Base-by-base conservation (phyloP, 1,140 invertebrate genomes). In the Papilio aristodemus region DNA sequence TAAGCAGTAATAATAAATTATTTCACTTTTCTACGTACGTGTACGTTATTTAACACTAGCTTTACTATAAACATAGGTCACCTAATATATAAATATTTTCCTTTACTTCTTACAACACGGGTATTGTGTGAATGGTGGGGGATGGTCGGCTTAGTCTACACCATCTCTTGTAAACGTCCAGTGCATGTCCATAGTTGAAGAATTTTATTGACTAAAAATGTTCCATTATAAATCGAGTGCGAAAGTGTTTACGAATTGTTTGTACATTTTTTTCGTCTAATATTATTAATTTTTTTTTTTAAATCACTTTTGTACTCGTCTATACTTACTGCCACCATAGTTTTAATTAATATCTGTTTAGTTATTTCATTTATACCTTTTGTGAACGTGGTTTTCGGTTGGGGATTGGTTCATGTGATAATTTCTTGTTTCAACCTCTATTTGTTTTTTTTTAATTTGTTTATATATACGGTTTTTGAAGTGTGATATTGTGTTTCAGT, bases 401-500 rank as follows among this genome's bases (percentile, higher is more conserved):
- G 85, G 85, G 85, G 86, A 81, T 83, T 87, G 86, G 86, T 87
- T 84, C 84, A 79, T 79, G 76, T 85, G 79, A 3, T 32, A 3
- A 83, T 82, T 73, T 72, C 74, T 68, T 72, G 71, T 71, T 36
- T 38, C 27, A 32, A 71, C 71, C 70, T 67, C 69, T 19, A 39
- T 66, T 59, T 67, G 67, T 64, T 60, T 72, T 67, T 69, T 10
- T 43, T 58, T 38, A n/a, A 32, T 32, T 2, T 60, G 1, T 36
- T 60, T 22, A 54, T 38, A 41, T n/a, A 8, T 63, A 59, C 37
- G 32, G 50, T 25, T 43, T 13, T 14, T 17, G 11, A 54, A 50
- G 38, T 19, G 37, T 25, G n/a, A 8, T 64, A 67, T 68, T 14
- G 14, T 59, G 22, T 93, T 93, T 80, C 92, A 97, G 96, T 97